These are phyloP conservation scores for Phortica okadai DNA, from an alignment of 2,888 invertebrate genomes.

Conservation along the genomic window DNA sequence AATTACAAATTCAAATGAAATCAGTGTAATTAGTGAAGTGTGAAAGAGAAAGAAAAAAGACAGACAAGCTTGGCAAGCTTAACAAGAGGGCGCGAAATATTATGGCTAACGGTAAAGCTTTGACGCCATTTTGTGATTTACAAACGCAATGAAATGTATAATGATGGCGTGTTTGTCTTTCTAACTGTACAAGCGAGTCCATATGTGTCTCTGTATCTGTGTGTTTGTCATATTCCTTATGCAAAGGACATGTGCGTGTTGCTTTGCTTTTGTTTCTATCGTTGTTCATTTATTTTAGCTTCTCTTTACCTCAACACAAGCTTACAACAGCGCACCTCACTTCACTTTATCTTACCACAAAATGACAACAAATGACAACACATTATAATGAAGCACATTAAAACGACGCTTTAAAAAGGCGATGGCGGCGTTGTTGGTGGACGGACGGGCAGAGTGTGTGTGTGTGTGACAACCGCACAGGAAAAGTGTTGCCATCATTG, in stretches of 20 bases:
- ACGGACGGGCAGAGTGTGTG: neutral
- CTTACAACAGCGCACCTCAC: neutral
- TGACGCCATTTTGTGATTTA: constrained; percentile 65
- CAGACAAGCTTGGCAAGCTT: too few species aligned
- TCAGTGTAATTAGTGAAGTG: constrained; percentile 65
- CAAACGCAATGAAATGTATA: constrained; percentile 62
- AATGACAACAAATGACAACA: constrained; percentile 19
- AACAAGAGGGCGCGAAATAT: constrained; percentile 36
- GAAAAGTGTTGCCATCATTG: neutral
- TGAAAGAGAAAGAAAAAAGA: constrained; percentile 28
- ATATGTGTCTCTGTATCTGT: constrained; percentile 6
- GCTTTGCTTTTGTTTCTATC: neutral
- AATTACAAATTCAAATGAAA: constrained; percentile 73
- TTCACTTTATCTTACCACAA: neutral
- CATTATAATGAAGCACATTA: constrained; percentile 38
- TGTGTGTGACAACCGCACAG: neutral
- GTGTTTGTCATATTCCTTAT: constrained; percentile 2
- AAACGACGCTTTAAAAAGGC: constrained; percentile 23
- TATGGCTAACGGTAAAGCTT: constrained; percentile 38
- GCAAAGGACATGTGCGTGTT: neutral
- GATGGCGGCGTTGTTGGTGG: neutral
- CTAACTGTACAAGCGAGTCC: neutral
- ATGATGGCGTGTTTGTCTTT: constrained; percentile 38
- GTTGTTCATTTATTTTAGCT: constrained; percentile 6
- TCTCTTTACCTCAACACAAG: neutral